phyloP scores from a whole-genome alignment of 2,888 invertebrate species.

The Sminthurinus aureus region DNA sequence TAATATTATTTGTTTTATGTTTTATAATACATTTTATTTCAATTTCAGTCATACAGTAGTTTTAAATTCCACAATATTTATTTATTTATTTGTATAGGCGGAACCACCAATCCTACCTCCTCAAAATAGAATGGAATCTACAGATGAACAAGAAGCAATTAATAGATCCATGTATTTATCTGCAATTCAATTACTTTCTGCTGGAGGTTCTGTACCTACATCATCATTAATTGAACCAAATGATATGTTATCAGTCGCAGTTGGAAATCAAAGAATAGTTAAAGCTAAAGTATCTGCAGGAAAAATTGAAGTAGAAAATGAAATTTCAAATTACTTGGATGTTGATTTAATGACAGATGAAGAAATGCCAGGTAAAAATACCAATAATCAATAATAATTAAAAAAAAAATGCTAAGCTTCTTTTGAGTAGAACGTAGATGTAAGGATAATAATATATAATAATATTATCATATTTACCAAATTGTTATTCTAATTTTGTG shows the following conservation, averaged over 20 bases:
- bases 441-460: background rate
- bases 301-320: conserved; percentile 25
- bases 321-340: conserved; percentile 45
- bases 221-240: background rate
- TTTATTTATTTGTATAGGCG: too few species aligned
- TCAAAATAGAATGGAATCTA: background rate
- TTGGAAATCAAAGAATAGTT: background rate
- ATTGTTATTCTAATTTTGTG: background rate
- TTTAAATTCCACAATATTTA: too few species aligned
- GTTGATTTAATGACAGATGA: conserved; percentile 80
- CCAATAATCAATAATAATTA: background rate
- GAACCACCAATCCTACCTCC: background rate
- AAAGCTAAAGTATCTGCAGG: conserved; percentile 14
- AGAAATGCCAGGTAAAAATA: conserved; percentile 83
- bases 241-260: background rate
- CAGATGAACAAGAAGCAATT: conserved; percentile 49
- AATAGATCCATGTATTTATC: conserved; percentile 53
- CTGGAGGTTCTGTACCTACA: too few species aligned
- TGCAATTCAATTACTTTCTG: conserved; percentile 25
- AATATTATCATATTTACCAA: too few species aligned
- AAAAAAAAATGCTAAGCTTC: background rate
- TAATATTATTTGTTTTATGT: too few species aligned
- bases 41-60: too few species aligned
- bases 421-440: background rate
- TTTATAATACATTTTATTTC: too few species aligned